These are phyloP conservation scores for Melipona beecheii DNA, from an alignment of 2,888 invertebrate genomes.

Conservation along the genomic window DNA sequence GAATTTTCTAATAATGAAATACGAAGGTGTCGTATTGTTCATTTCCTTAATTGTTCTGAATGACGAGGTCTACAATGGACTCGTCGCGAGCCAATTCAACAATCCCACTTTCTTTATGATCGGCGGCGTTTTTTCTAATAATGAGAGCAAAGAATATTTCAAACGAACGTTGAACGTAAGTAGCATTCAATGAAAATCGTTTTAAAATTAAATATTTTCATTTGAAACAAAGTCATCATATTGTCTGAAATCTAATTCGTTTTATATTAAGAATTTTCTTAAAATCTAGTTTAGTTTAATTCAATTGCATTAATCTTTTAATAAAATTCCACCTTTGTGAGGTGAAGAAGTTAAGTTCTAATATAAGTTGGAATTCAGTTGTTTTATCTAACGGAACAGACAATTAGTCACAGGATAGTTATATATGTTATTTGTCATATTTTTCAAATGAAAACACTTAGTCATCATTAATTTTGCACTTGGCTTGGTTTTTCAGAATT, in stretches of 20 bases:
- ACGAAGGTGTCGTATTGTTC: slow-evolving; percentile 43
- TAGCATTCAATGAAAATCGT: neutral
- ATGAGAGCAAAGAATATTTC: slow-evolving; percentile 92
- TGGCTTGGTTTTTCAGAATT: slow-evolving; percentile 87
- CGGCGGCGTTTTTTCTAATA: slow-evolving; percentile 95
- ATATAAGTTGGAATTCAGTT: neutral
- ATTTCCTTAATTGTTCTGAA: slow-evolving; percentile 58
- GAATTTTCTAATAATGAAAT: slow-evolving; percentile 47
- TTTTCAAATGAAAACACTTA: neutral
- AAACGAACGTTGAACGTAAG: slow-evolving; percentile 93
- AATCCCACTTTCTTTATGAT: slow-evolving; percentile 93
- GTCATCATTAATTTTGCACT: slow-evolving; percentile 13
- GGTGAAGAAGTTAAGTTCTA: neutral
- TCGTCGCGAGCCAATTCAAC: slow-evolving; percentile 69
- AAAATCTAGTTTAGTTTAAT: neutral
- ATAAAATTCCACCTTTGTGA: neutral
- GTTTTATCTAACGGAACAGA: neutral
- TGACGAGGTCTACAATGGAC: slow-evolving; percentile 42
- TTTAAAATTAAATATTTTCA: neutral
- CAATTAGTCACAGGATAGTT: neutral
- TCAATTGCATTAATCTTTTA: neutral
- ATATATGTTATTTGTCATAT: neutral
- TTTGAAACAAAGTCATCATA: neutral
- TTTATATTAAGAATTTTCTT: neutral
- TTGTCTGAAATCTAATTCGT: neutral